Evolutionary conservation across 1,140 invertebrate genomes (phyloP), one percentile per base, ranked within the genome.

Genomic region (Zaprionus tsacasi): DNA sequence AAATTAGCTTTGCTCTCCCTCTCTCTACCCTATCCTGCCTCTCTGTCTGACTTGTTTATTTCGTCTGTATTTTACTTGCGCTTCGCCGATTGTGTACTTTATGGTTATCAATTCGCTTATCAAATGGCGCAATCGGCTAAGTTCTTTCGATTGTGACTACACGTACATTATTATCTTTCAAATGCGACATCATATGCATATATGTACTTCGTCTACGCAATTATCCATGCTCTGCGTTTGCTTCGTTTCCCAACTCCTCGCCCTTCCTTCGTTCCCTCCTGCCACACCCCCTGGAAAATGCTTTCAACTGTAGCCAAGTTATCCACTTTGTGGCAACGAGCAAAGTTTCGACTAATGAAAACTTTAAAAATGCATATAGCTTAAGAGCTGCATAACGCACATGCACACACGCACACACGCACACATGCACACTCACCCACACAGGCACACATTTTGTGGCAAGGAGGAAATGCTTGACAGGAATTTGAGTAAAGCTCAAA

Each of bases 31-130:
- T 17, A 7, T 33, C 21, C 21, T 15, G 13, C 48, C 35, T 38
- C 33, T 21, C 15, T 21, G 40, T 52, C 4, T 43, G 25, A 68
- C 70, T 52, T 65, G 55, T 55, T 63, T 75, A 76, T 86, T 64
- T 81, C 58, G 70, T 35, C 70, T 59, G 65, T 74, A 87, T 87
- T 86, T 81, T 71, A 81, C 78, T 81, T 78, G 82, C 67, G 82
- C 76, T 81, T 79, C 75, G 71, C 48, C 79, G 70, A 79, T 82
- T 87, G 79, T 82, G 70, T 78, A 68, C 69, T 81, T 85, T 82
- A 82, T 86, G 79, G 59, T 70, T 76, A 79, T 74, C 52, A 55
- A 30, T 55, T 55, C 52, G 52, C 27, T 27, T 33, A 8, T 25
- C 52, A 6, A 25, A 4, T 30, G 27, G 27, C 27, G 27, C 27